A percentile compares a stretch with the other conserved stretches of the same genome.
These are phyloP conservation scores for Acanthosepion pharaonis DNA, from an alignment of 2,888 invertebrate species.

Conservation along the genomic window DNA sequence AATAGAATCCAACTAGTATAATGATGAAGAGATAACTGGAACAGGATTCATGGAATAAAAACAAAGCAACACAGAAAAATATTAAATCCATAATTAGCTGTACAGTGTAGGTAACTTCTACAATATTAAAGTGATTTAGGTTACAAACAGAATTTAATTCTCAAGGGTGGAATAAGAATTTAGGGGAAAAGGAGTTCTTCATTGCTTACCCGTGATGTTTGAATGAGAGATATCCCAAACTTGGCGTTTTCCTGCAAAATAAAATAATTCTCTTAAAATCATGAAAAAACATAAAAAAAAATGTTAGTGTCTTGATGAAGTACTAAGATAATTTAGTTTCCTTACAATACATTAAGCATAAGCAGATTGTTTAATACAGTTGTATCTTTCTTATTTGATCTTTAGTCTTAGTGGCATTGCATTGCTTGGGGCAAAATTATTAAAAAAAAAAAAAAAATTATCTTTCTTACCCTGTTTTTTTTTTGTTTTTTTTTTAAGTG, in stretches of 20 bases:
- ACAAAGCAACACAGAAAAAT: background rate
- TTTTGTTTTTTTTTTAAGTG: no score
- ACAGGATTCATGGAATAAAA: background rate
- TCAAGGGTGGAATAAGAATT: background rate
- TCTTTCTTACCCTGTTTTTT: no score
- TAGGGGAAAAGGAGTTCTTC: background rate
- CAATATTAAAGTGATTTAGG: background rate
- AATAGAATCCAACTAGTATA: no score
- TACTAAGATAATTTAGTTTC: no score
- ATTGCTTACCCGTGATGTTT: conserved; percentile 33
- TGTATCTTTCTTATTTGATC: no score
- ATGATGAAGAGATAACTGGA: background rate
- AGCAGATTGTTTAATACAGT: no score
- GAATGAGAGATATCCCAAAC: conserved; percentile 14
- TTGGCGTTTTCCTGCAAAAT: background rate
- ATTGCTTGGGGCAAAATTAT: no score
- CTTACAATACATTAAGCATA: no score
- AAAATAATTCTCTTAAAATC: background rate
- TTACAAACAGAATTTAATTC: background rate
- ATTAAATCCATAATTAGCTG: background rate
- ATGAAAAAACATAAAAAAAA: no score
- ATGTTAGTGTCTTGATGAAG: no score
- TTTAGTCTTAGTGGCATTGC: no score
- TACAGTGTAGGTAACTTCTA: background rate
- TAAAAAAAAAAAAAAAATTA: no score